A percentile compares a stretch with the other conserved stretches of the same genome.
These are phyloP conservation scores for Drosophila eugracilis DNA, from an alignment of 1,140 invertebrate species.

Conservation along the genomic window DNA sequence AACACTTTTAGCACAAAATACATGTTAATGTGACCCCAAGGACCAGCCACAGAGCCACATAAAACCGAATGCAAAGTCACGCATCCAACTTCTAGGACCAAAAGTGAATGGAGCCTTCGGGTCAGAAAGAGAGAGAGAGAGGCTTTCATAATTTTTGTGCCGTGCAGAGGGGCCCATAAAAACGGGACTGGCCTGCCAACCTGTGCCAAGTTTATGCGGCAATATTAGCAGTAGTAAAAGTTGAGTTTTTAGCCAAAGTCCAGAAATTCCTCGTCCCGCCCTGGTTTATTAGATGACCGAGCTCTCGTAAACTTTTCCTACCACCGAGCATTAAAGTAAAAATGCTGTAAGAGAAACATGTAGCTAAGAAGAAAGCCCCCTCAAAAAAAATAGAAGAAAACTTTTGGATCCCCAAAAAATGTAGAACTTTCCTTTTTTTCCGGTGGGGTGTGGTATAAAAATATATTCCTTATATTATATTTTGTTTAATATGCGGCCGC, in stretches of 20 bases:
- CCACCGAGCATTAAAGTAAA: conserved; percentile 74
- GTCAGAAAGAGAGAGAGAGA: conserved; percentile 31
- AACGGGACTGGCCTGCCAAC: conserved; percentile 51
- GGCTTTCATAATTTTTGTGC: conserved; percentile 74
- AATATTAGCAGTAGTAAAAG: conserved; percentile 79
- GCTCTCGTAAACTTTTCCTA: conserved; percentile 73
- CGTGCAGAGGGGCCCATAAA: conserved; percentile 61
- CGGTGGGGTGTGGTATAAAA: conserved; percentile 15
- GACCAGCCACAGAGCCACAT: conserved; percentile 52
- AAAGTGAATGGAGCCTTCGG: neutral
- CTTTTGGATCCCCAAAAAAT: conserved; percentile 62
- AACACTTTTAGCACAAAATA: conserved; percentile 83
- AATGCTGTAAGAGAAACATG: conserved; percentile 58
- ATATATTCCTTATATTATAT: conserved; percentile 35
- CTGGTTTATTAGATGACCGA: conserved; percentile 76
- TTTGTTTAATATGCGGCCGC: conserved; percentile 77
- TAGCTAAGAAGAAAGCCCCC: conserved; percentile 60
- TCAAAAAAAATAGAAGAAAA: no score
- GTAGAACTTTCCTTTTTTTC: conserved; percentile 50
- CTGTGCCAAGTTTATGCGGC: conserved; percentile 76
- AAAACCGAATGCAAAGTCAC: conserved; percentile 69
- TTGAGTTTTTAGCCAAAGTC: conserved; percentile 69
- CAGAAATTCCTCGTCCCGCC: conserved; percentile 39
- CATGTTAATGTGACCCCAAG: conserved; percentile 80
- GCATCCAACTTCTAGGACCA: conserved; percentile 42